Evolutionary conservation across 2,113 vertebrate species (phyloP).

Genomic region (Eptesicus fuscus): DNA sequence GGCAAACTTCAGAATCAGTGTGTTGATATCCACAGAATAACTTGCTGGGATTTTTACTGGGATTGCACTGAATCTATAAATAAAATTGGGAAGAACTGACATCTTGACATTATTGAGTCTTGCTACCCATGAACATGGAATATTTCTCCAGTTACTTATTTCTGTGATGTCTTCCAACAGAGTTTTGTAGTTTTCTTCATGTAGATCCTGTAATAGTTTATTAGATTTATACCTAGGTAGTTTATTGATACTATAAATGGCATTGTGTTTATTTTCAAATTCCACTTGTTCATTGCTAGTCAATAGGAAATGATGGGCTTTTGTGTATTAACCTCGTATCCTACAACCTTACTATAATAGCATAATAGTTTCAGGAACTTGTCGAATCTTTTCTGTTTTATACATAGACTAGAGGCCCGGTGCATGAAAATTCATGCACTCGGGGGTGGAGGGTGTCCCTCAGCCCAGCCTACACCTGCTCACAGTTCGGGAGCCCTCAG

Average conservation of each 20-base stretch:
- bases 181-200: not conserved
- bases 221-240: not conserved
- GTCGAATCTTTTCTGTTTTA: not conserved
- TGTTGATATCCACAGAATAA: not conserved
- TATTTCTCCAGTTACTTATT: not conserved
- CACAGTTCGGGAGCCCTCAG: too few species aligned
- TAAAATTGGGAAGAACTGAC: not conserved
- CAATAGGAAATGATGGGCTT: not conserved
- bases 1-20: not conserved
- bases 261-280: not conserved
- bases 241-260: not conserved
- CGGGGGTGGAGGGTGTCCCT: too few species aligned
- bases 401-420: not conserved
- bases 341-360: not conserved
- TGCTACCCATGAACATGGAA: not conserved
- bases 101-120: not conserved
- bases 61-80: not conserved
- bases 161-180: not conserved
- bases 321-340: not conserved
- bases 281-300: not conserved
- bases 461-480: too few species aligned
- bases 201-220: not conserved
- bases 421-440: too few species aligned
- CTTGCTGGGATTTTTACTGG: not conserved
- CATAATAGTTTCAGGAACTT: not conserved